Evolutionary conservation across 2,797 vertebrate species (phyloP), one percentile per base, ranked within the genome.

Genomic region (Notolepis coatsorum): DNA sequence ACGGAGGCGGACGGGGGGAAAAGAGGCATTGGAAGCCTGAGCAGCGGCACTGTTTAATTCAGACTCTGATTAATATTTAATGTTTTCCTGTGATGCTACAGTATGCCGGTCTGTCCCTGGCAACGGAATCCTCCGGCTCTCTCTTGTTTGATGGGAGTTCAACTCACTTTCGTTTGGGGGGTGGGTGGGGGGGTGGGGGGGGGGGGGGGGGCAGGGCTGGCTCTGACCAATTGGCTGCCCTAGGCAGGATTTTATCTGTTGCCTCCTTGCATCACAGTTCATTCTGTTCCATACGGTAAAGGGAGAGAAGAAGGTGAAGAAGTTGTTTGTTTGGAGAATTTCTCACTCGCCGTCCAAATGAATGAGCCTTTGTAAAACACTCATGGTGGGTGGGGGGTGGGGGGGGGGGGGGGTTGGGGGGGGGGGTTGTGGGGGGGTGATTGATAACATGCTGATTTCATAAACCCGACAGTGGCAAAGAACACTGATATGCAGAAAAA

Each of bases 31-130:
- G 68, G 69, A 43, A 15, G 3, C 23, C 13, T 12, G 30, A 2
- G 0, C 3, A 46, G 23, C 46, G 13, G 48, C 39, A 0, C 39
- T 50, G 6, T 65, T 74, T 75, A 59, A 81, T 80, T 72, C 71
- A 77, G 63, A 38, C 61, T 15, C 28, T 13, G 28, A 73, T 86
- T 55, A 73, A 88, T 85, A 73, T 80, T 73, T 69, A 64, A 75
- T 53, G 13, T 18, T 17, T 35, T 50, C 27, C n/a, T 46, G 51
- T 25, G 46, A 50, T 61, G 65, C 69, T 48, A 0, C 57, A 8
- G 60, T 1, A 4, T 30, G 58, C 65, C 39, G 55, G 59, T 71
- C 63, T 17, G 35, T 49, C 69, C 56, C 63, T 67, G 65, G n/a
- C 50, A 65, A 61, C 76, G 57, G 51, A 49, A 50, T 73, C 55